phyloP scores from a whole-genome alignment of 2,113 vertebrate genomes.

The Ophiodon elongatus region DNA sequence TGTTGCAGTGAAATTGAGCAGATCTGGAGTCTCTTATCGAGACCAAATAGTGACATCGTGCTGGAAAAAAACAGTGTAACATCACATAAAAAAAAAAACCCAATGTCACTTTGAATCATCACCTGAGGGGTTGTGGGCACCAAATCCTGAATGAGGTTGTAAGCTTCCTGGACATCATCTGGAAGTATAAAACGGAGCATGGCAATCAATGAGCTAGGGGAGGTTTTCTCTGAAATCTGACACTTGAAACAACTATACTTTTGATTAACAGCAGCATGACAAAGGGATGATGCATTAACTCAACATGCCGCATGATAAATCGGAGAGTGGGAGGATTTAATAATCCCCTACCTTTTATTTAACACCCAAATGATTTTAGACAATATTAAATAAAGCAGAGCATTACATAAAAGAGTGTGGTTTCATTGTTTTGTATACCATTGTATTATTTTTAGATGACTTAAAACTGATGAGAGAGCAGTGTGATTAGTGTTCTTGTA shows the following conservation, averaged over 20 bases:
- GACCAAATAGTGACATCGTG: background rate
- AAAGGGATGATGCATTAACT: background rate
- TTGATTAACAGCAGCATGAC: background rate
- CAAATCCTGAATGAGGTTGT: constrained; percentile 95
- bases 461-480: background rate
- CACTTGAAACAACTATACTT: background rate
- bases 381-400: background rate
- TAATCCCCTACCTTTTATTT: background rate
- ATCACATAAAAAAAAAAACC: background rate
- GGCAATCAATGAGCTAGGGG: background rate
- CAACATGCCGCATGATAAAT: background rate
- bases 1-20: background rate
- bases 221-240: background rate
- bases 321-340: background rate
- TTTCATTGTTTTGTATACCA: background rate
- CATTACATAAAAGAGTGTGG: background rate
- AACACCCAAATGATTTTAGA: background rate
- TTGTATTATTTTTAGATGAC: background rate
- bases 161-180: constrained; percentile 97
- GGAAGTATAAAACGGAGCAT: constrained; percentile 67
- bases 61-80: background rate
- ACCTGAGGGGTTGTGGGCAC: constrained; percentile 95
- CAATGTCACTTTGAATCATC: constrained; percentile 32
- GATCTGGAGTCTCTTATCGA: background rate
- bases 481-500: background rate